These are phyloP conservation scores for Strix aluco DNA, from an alignment of 2,113 vertebrate genomes.

Conservation along the genomic window DNA sequence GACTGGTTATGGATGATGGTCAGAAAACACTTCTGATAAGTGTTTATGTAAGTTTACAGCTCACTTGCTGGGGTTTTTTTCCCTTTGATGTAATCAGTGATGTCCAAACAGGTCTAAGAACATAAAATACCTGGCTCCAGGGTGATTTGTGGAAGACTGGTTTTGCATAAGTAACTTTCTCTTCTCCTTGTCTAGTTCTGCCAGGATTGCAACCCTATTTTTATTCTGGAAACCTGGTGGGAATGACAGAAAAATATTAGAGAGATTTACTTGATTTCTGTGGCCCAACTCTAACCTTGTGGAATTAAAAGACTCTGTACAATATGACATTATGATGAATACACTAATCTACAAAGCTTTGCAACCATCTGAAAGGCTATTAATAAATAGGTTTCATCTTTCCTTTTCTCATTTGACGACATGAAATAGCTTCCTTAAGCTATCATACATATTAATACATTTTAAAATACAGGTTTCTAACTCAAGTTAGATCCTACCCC, in stretches of 20 bases:
- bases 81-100: neutral
- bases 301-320: slow-evolving; percentile 15
- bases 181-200: slow-evolving; percentile 96
- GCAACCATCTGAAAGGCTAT: neutral
- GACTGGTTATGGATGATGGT: neutral
- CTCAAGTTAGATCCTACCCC: neutral
- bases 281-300: neutral
- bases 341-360: neutral
- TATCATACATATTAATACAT: neutral
- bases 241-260: slow-evolving; percentile 62
- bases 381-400: neutral
- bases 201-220: slow-evolving; percentile 93
- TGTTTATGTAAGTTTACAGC: neutral
- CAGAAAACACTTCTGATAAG: neutral
- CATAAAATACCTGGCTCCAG: slow-evolving; percentile 87
- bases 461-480: neutral
- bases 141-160: slow-evolving; percentile 89
- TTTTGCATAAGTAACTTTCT: slow-evolving; percentile 91
- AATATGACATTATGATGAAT: slow-evolving; percentile 5
- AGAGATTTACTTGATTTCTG: slow-evolving; percentile 11
- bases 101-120: slow-evolving; percentile 15
- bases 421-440: slow-evolving; percentile 9
- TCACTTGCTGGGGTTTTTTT: neutral
- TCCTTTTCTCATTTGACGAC: neutral
- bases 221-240: slow-evolving; percentile 90